A percentile compares a stretch with the other conserved stretches of the same genome.
Conservation (phyloP, 2,113 vertebrate species). For the Picathartes gymnocephalus region DNA sequence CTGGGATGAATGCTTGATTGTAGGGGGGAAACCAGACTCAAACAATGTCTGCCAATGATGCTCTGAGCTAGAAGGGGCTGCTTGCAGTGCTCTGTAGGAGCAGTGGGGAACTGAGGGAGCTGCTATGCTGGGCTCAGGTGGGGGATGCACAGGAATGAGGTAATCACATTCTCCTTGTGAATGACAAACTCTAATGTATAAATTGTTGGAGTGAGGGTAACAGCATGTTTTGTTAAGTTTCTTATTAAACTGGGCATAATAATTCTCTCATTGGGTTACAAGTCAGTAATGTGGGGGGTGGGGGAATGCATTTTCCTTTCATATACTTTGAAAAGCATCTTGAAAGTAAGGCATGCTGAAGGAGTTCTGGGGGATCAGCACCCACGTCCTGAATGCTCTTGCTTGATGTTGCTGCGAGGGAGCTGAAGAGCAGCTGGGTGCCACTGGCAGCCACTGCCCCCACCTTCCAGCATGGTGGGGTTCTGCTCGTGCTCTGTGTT, state of each 20-base stretch:
- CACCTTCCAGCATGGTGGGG: fast-evolving
- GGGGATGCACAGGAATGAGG: not conserved
- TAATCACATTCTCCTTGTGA: not conserved
- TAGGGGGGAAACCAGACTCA: not conserved
- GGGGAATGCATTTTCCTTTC: not conserved
- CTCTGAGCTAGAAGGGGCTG: not conserved
- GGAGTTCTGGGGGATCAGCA: not conserved
- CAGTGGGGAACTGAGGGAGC: not conserved
- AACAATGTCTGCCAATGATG: fast-evolving
- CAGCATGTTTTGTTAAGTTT: not conserved
- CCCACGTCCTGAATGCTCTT: fast-evolving
- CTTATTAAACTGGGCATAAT: not conserved
- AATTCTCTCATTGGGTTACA: not conserved
- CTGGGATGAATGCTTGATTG: not conserved
- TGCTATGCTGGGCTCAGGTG: not conserved
- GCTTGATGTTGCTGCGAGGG: not conserved
- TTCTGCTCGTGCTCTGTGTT: not conserved
- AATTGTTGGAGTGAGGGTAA: not conserved
- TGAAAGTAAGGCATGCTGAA: not conserved
- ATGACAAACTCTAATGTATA: not conserved
- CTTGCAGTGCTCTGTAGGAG: not conserved
- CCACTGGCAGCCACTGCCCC: not conserved
- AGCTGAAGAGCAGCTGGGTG: not conserved
- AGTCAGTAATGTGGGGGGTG: not conserved
- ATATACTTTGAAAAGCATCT: not conserved